phyloP scores from a whole-genome alignment of 2,113 vertebrate species.

The Zapus hudsonius region DNA sequence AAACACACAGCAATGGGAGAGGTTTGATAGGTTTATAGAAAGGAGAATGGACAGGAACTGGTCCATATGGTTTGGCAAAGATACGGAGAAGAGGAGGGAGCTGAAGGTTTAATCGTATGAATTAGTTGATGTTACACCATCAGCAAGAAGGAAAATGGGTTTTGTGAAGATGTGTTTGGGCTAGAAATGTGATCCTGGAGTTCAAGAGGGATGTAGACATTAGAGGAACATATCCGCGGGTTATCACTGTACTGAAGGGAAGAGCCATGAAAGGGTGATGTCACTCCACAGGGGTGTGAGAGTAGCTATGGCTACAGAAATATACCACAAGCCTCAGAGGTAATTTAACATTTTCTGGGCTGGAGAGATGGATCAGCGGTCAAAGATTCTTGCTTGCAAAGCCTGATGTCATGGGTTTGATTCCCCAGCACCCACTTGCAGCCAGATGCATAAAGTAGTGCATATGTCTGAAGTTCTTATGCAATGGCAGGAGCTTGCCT shows the following conservation, averaged over 20 bases:
- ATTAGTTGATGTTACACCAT: neutral
- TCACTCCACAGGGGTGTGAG: neutral
- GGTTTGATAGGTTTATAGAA: no score
- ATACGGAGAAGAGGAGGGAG: neutral
- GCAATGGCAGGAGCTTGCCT: no score
- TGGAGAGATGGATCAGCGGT: no score
- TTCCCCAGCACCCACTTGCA: no score
- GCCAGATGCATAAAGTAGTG: no score
- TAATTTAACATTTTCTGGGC: neutral
- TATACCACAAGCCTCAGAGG: neutral
- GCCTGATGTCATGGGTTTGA: no score
- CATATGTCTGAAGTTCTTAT: no score
- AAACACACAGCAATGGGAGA: neutral
- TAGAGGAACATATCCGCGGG: neutral
- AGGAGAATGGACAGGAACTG: neutral
- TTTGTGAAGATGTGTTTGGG: neutral
- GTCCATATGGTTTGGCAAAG: neutral
- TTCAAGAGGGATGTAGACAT: neutral
- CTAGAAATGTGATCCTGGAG: neutral
- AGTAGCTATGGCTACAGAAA: neutral
- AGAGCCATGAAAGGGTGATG: neutral
- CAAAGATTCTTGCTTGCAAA: no score
- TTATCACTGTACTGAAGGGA: neutral
- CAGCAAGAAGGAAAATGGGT: neutral
- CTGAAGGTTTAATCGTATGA: no score